Base-by-base conservation (phyloP, 1,140 invertebrate species). In the Latrodectus geometricus region DNA sequence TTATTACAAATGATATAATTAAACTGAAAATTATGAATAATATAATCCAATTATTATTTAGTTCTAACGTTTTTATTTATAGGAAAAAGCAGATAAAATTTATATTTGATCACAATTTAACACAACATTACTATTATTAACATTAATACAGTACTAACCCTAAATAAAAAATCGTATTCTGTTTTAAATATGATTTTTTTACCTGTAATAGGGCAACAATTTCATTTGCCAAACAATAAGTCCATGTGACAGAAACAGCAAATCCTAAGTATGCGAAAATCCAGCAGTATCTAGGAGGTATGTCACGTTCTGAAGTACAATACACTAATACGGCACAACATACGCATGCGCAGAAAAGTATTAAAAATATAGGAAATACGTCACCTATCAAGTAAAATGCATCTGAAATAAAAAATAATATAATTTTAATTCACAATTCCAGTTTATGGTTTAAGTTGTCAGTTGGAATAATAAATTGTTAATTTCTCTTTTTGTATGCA, bases 191-290 rank as follows among this genome's bases (percentile, higher is more conserved):
- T 5, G 1, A 35, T 35, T 35, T 48, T 49, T 50, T 79, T 90
- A 91, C 91, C 76, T 92, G 89, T 21, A 95, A 90, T 23, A 94
- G 91, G 82, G 92, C 92, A 87, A 95, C 93, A 77, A 95, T 93
- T 90, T 95, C 95, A 88, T 93, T 92, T 52, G 94, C 94, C 9
- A 95, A 90, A 83, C 92, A 89, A 90, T 95, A 95, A 61, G 95
- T 94, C 92, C 94, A 94, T 23, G 94, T 89, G 85, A 95, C 93
- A 20, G 94, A 93, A n/a, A 93, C 91, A 11, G 93, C 69, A 90
- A 95, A 95, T 69, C 94, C 94, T 11, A 94, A 75, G 90, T 94
- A 94, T 23, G 93, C 93, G 89, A 93, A 93, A 7, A 88, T 89
- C 35, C 88, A 78, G 85, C 92, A 73, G 88, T 92, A 93, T 14